Conservation (phyloP, 2,888 invertebrate genomes). For the Pollenia angustigena region DNA sequence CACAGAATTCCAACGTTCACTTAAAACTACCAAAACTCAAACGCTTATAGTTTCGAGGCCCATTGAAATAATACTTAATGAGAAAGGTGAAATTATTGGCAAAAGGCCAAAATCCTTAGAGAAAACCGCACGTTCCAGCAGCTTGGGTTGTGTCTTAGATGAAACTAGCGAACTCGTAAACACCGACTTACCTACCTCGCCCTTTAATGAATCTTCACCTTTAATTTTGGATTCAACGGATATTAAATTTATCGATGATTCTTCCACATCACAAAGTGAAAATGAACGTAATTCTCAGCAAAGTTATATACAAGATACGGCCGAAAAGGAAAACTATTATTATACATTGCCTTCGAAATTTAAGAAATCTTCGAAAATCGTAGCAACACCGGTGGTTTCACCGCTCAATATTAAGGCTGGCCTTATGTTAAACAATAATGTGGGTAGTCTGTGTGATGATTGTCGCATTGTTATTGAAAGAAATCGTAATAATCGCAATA, state of each 20-base stretch:
- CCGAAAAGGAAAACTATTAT: constrained; percentile 62
- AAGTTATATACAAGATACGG: constrained; percentile 59
- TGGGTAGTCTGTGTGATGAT: constrained; percentile 80
- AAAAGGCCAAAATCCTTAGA: constrained; percentile 62
- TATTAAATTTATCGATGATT: constrained; percentile 83
- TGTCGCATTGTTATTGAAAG: constrained; percentile 80
- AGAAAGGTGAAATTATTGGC: constrained; percentile 80
- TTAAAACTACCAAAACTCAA: constrained; percentile 81
- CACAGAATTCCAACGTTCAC: constrained; percentile 79
- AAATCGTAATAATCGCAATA: constrained; percentile 81
- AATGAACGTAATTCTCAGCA: constrained; percentile 79
- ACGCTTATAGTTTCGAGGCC: constrained; percentile 80
- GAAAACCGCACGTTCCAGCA: constrained; percentile 80
- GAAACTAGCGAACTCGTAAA: constrained; percentile 63
- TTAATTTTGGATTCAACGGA: constrained; percentile 75
- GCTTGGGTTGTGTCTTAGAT: constrained; percentile 82
- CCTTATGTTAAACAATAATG: constrained; percentile 75
- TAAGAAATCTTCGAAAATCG: constrained; percentile 62
- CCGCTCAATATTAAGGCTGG: constrained; percentile 48
- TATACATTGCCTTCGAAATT: constrained; percentile 69
- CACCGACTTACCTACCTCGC: constrained; percentile 66
- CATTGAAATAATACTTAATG: constrained; percentile 80
- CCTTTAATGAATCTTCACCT: constrained; percentile 56
- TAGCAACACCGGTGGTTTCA: constrained; percentile 31
- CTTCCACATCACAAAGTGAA: constrained; percentile 82